Evolutionary conservation across 2,113 vertebrate genomes (phyloP).

Genomic region (Thunnus thynnus): DNA sequence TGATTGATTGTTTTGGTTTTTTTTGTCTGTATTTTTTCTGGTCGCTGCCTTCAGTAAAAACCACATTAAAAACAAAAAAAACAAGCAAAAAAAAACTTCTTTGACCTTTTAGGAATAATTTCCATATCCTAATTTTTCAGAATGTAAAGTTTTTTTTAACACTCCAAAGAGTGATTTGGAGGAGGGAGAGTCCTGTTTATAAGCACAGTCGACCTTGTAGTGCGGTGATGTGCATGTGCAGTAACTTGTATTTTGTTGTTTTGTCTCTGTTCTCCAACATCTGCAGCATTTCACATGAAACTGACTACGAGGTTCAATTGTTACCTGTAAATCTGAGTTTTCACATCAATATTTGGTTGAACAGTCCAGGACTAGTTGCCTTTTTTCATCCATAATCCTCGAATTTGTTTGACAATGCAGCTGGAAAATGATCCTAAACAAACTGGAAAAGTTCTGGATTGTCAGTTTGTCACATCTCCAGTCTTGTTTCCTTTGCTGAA

Average conservation of each 20-base stretch:
- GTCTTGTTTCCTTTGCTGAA: too few species aligned
- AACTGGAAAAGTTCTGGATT: too few species aligned
- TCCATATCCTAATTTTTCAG: neutral
- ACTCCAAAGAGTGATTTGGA: neutral
- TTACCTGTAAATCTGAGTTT: neutral
- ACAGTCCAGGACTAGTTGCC: too few species aligned
- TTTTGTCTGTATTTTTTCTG: neutral
- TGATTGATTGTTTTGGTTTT: neutral
- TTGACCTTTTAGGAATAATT: neutral
- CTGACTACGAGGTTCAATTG: neutral
- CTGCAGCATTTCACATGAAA: neutral
- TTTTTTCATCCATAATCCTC: too few species aligned
- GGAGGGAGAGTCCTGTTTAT: neutral
- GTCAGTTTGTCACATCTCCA: too few species aligned
- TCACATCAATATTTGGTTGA: neutral
- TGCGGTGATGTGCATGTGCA: neutral
- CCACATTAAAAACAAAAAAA: neutral
- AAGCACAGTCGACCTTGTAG: neutral
- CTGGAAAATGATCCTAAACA: too few species aligned
- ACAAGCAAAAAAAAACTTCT: neutral
- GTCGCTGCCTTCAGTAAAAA: conserved; percentile 34
- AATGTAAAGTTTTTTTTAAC: conserved; percentile 7
- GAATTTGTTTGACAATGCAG: too few species aligned
- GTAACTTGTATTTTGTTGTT: neutral
- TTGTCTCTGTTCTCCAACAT: neutral